Base-by-base conservation (phyloP, 2,888 invertebrate species). In the Sclerodermus sp. region DNA sequence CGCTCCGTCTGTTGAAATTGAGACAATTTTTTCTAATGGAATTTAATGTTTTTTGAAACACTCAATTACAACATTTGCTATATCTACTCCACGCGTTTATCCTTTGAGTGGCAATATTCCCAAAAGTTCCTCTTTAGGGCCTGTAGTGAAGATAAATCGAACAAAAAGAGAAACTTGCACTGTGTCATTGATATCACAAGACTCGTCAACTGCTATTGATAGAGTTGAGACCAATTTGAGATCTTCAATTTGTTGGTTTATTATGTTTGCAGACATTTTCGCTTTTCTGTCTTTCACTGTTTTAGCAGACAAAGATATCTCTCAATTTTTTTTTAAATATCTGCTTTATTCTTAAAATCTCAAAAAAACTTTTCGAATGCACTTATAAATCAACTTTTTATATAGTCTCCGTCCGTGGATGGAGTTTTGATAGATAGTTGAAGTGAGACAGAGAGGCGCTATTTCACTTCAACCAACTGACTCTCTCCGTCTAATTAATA, bases 21-120 rank as follows among this genome's bases (percentile, higher is more conserved):
- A 60, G 12, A 64, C 55, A 45, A 57, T 63, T 61, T 60, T 60
- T 58, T 60, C 51, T 38, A 60, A 29, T 39, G 50, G 46, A 47
- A 65, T 64, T 13, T 55, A 14, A 62, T 60, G 40, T 45, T 49
- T 45, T 1, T 43, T 32, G 17, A 49, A 23, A 10, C 45, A 49
- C 23, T 47, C 36, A 60, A 45, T 45, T 49, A 63, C 65, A 55
- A 57, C 61, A 62, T 68, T 68, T 49, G 64, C 64, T 38, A 68
- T 65, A 64, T 68, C 59, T 48, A 57, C 59, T 51, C 58, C 55
- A 45, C 45, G 47, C 17, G 51, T 55, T 38, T 60, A 53, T 43
- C 55, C 51, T 46, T 52, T 51, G 47, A 58, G 55, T 47, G 53
- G 49, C 49, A 58, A 51, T 53, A 52, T 52, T 51, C 55, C 51